Evolutionary conservation across 2,797 vertebrate species (phyloP).

Genomic region (Spheniscus humboldti): DNA sequence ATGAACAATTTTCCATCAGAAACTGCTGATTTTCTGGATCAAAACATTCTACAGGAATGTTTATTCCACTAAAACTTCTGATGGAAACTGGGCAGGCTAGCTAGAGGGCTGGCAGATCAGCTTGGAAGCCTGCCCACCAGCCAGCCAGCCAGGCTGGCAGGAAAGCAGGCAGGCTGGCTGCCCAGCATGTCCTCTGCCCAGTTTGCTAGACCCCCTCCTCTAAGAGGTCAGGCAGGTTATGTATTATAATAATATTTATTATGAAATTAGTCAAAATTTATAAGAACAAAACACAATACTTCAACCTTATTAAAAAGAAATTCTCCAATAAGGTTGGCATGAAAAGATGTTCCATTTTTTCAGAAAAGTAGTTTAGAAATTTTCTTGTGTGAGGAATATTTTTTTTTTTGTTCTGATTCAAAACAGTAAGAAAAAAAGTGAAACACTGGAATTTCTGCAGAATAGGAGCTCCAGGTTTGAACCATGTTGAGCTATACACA

Average conservation of each 20-base stretch:
- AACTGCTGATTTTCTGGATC: conserved; percentile 53
- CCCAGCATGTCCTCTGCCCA: background rate
- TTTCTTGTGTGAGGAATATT: background rate
- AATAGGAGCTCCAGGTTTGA: background rate
- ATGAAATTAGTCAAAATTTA: background rate
- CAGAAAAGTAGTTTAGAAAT: background rate
- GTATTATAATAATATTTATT: background rate
- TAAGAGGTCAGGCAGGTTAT: background rate
- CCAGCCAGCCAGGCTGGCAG: background rate
- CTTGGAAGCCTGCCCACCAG: background rate
- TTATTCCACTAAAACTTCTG: conserved; percentile 6
- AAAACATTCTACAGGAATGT: background rate
- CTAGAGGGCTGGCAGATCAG: conserved; percentile 12
- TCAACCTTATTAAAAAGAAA: background rate
- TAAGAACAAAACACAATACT: background rate
- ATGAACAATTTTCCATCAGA: conserved; percentile 50
- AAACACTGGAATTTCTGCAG: background rate
- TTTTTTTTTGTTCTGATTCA: background rate
- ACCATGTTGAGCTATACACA: background rate
- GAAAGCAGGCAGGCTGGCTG: background rate
- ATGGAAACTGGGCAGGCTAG: conserved; percentile 6
- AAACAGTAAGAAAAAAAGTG: background rate
- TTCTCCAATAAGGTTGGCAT: background rate
- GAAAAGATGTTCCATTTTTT: background rate
- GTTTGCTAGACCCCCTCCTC: background rate